phyloP scores from a whole-genome alignment of 2,797 vertebrate species.

The Hoplostethus mediterraneus region DNA sequence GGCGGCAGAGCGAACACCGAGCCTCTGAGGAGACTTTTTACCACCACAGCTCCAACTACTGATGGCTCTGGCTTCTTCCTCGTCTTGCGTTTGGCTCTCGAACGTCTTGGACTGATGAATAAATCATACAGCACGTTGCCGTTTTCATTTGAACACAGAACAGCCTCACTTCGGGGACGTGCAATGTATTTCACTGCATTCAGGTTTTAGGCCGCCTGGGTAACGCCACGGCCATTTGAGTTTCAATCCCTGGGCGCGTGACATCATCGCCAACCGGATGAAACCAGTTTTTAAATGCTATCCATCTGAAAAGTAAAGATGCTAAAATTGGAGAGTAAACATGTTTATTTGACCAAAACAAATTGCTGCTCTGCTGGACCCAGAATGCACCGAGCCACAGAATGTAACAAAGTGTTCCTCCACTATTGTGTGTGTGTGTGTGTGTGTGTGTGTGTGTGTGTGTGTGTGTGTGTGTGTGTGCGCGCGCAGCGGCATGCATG shows the following conservation, averaged over 20 bases:
- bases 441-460: no score
- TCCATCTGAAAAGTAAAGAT: no score
- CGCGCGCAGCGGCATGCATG: no score
- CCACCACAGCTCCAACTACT: constrained; percentile 36
- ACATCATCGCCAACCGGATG: no score
- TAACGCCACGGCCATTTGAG: neutral
- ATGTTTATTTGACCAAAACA: no score
- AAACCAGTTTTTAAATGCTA: no score
- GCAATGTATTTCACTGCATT: neutral
- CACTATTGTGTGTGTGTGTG: no score
- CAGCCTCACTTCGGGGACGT: constrained; percentile 12
- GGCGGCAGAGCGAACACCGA: constrained; percentile 19
- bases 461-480: no score
- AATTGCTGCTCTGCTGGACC: no score
- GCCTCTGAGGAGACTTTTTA: constrained; percentile 54
- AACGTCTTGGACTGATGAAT: constrained; percentile 63
- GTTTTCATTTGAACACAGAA: constrained; percentile 51
- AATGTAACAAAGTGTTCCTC: no score
- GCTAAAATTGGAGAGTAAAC: no score
- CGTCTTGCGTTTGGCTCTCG: constrained; percentile 49
- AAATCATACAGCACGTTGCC: constrained; percentile 57
- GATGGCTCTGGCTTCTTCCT: constrained; percentile 32
- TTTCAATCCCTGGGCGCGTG: neutral
- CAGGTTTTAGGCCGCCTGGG: neutral
- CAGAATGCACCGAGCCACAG: no score